A percentile compares a stretch with the other conserved stretches of the same genome.
Conservation (phyloP, 2,113 vertebrate genomes). For the Tonatia bakeri region DNA sequence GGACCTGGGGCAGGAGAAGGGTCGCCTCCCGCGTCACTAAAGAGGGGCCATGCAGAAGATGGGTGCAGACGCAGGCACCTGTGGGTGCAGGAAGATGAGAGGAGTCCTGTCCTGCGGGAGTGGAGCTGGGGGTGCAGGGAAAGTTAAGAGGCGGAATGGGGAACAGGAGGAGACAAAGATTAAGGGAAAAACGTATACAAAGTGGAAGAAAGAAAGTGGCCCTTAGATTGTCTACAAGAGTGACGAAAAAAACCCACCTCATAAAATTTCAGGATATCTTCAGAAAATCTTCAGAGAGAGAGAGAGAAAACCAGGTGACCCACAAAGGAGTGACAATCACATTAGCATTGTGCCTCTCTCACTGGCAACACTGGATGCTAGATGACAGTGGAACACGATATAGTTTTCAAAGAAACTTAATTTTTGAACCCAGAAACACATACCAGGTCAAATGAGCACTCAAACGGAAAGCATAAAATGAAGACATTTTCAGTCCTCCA, state of each 20-base stretch:
- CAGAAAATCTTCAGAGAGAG: background rate
- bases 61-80: background rate
- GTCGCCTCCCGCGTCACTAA: background rate
- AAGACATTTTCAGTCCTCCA: background rate
- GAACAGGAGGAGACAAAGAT: background rate
- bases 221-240: background rate
- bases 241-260: background rate
- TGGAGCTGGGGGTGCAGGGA: background rate
- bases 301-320: background rate
- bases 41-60: background rate
- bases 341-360: fast-evolving
- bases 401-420: background rate
- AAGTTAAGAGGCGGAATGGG: background rate
- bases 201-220: background rate
- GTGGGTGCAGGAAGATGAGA: background rate
- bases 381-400: fast-evolving
- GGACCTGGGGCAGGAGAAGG: background rate
- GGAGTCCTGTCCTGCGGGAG: background rate
- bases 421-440: background rate
- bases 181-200: background rate
- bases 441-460: background rate
- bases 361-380: background rate
- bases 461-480: background rate
- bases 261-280: background rate
- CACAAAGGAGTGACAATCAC: background rate